Evolutionary conservation across 2,113 vertebrate genomes (phyloP).

Genomic region (Regulus satrapa): DNA sequence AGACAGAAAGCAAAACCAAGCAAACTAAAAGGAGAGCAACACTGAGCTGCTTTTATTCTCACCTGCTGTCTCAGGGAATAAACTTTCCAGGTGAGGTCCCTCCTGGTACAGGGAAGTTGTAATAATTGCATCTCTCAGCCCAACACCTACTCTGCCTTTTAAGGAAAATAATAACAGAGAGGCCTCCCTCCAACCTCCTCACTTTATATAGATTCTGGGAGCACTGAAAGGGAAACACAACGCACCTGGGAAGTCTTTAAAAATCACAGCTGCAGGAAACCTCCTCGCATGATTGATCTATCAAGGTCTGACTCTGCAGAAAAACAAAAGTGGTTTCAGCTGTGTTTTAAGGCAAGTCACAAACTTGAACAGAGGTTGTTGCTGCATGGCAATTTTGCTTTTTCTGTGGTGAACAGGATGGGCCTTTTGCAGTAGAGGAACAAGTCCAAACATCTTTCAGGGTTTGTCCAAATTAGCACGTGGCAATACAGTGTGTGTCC

Average conservation of each 20-base stretch:
- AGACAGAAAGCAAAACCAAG: background rate
- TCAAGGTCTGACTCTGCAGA: background rate
- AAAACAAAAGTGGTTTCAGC: background rate
- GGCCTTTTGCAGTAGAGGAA: background rate
- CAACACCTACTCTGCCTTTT: rapidly evolving
- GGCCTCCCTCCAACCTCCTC: rapidly evolving
- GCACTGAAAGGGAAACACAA: background rate
- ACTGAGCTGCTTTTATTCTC: background rate
- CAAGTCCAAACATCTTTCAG: background rate
- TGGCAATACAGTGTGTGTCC: too few species aligned
- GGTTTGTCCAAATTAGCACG: background rate
- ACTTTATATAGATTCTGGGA: background rate
- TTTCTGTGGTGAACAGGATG: background rate
- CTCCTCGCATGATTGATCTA: background rate
- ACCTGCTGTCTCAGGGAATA: background rate
- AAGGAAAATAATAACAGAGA: too few species aligned
- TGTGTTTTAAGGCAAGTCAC: background rate
- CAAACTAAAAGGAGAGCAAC: background rate
- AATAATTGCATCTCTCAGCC: rapidly evolving
- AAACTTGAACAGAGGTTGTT: background rate
- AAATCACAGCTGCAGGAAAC: background rate
- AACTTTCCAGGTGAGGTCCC: background rate
- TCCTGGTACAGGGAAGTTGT: background rate
- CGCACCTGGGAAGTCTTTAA: background rate
- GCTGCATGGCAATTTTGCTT: background rate